phyloP scores from a whole-genome alignment of 2,797 vertebrate species.

The Cyclopterus lumpus region DNA sequence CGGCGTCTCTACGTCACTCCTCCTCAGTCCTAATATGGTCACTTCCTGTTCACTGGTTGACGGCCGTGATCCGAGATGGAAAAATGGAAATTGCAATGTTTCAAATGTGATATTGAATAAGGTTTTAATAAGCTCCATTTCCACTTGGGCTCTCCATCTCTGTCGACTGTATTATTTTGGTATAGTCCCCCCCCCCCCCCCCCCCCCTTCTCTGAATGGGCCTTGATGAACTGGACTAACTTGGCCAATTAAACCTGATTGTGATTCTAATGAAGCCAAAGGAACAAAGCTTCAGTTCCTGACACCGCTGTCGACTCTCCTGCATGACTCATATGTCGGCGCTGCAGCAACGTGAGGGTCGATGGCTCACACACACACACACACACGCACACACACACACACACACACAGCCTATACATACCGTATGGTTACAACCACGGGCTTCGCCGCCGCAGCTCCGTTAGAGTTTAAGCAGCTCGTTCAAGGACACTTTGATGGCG shows the following conservation, averaged over 20 bases:
- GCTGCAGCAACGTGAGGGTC: neutral
- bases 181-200: too few relatives aligned
- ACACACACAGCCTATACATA: neutral
- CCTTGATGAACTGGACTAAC: neutral
- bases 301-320: neutral
- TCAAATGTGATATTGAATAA: neutral
- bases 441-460: slow-evolving; percentile 13
- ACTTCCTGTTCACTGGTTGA: too few relatives aligned
- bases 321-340: neutral
- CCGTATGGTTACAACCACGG: neutral
- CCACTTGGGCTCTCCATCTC: neutral
- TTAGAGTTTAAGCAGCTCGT: slow-evolving; percentile 11
- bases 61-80: too few relatives aligned
- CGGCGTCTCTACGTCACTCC: too few relatives aligned
- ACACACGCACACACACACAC: neutral
- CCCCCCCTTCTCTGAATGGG: neutral
- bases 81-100: too few relatives aligned
- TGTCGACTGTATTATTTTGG: neutral
- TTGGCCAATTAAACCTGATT: too few relatives aligned
- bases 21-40: too few relatives aligned
- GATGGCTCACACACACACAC: neutral
- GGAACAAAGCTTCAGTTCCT: neutral
- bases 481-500: slow-evolving; percentile 30
- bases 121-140: neutral
- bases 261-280: neutral